A percentile compares a stretch with the other conserved stretches of the same genome.
Conservation (phyloP, 2,888 invertebrate genomes). For the Amphimallon solstitiale region DNA sequence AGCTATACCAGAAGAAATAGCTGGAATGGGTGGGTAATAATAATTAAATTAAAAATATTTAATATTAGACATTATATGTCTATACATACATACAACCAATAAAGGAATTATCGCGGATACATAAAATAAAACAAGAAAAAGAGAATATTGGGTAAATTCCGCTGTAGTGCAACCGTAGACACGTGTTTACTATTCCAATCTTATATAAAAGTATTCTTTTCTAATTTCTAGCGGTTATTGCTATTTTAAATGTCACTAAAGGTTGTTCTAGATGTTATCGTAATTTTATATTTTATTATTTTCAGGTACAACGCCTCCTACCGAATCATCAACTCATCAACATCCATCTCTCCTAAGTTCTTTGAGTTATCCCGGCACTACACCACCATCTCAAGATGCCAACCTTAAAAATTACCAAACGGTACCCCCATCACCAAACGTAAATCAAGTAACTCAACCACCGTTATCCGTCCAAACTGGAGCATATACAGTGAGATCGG, state of each 20-base stretch:
- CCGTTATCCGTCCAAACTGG: slow-evolving; percentile 39
- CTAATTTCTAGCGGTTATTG: too few species aligned
- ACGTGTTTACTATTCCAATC: too few species aligned
- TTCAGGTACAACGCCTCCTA: slow-evolving; percentile 74
- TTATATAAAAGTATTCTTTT: too few species aligned
- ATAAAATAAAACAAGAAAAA: too few species aligned
- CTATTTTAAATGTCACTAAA: too few species aligned
- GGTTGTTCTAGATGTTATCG: too few species aligned
- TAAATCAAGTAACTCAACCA: slow-evolving; percentile 32
- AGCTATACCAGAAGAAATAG: slow-evolving; percentile 90
- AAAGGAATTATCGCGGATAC: too few species aligned
- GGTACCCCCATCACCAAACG: slow-evolving; percentile 64
- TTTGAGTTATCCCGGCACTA: slow-evolving; percentile 65
- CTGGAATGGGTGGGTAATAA: slow-evolving; percentile 61
- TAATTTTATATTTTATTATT: background rate
- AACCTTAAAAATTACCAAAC: slow-evolving; percentile 58
- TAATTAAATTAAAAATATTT: too few species aligned
- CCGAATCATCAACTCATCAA: slow-evolving; percentile 57
- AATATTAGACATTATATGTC: too few species aligned
- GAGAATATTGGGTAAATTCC: too few species aligned
- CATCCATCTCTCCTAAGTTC: slow-evolving; percentile 64
- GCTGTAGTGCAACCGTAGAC: too few species aligned
- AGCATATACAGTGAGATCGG: slow-evolving; percentile 23
- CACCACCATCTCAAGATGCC: slow-evolving; percentile 57
- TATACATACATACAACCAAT: too few species aligned